These are phyloP conservation scores for Hoplias malabaricus DNA, from an alignment of 2,113 vertebrate species.

Conservation along the genomic window DNA sequence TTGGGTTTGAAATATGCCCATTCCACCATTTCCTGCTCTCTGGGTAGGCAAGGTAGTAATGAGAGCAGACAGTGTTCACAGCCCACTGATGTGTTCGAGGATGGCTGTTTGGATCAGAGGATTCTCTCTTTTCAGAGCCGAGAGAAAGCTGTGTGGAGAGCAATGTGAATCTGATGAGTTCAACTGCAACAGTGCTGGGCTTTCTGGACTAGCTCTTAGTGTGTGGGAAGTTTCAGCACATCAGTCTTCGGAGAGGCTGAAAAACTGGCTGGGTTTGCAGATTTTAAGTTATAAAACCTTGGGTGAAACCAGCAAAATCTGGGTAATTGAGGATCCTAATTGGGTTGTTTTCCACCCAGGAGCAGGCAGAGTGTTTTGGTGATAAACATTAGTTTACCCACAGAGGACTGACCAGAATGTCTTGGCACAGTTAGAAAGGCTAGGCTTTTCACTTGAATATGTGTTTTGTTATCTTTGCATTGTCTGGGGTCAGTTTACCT, in stretches of 20 bases:
- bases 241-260: neutral
- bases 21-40: constrained; percentile 12
- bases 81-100: constrained; percentile 24
- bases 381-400: neutral
- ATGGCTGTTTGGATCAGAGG: constrained; percentile 29
- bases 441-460: too few relatives aligned
- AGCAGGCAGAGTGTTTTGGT: neutral
- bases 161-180: neutral
- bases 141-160: neutral
- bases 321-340: neutral
- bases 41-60: constrained; percentile 25
- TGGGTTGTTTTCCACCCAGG: neutral
- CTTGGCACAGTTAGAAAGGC: too few relatives aligned
- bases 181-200: neutral
- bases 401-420: too few relatives aligned
- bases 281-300: neutral
- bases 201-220: neutral
- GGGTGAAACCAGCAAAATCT: neutral
- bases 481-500: too few relatives aligned
- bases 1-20: constrained; percentile 25
- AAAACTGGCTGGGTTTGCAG: neutral
- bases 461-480: too few relatives aligned
- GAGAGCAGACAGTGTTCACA: constrained; percentile 17
- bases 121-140: constrained; percentile 19
- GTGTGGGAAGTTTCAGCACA: neutral